Evolutionary conservation across 2,888 invertebrate genomes (phyloP).

Genomic region (Automeris io): DNA sequence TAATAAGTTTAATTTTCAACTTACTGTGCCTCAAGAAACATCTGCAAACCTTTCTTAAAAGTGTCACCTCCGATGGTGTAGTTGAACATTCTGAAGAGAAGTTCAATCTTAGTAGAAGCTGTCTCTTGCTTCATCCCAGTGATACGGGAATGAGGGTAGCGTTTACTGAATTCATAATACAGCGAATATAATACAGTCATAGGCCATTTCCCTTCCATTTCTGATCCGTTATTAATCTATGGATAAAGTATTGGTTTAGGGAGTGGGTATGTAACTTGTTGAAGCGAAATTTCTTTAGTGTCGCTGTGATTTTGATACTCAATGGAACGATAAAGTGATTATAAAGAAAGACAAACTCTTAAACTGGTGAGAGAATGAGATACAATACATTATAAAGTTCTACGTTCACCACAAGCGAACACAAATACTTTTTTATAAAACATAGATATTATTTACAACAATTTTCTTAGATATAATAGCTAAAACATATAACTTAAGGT

Average conservation of each 20-base stretch:
- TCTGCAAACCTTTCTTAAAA: conserved; percentile 84
- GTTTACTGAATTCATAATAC: conserved; percentile 88
- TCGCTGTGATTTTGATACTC: no score
- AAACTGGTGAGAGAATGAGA: no score
- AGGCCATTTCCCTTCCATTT: conserved; percentile 88
- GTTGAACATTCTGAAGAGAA: conserved; percentile 93
- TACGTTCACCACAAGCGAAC: no score
- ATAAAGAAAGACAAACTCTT: no score
- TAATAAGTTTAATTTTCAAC: conserved; percentile 4
- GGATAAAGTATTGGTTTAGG: not conserved
- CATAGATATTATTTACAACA: no score
- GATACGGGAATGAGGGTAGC: conserved; percentile 86
- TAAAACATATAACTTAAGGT: no score
- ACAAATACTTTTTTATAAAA: no score
- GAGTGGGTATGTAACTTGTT: no score
- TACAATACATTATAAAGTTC: no score
- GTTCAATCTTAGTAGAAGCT: conserved; percentile 84
- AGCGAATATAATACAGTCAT: conserved; percentile 86
- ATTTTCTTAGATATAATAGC: no score
- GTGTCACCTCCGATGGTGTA: conserved; percentile 86
- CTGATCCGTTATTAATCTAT: conserved; percentile 82
- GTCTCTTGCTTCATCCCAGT: conserved; percentile 86
- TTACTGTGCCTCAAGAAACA: conserved; percentile 80
- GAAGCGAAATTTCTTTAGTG: no score
- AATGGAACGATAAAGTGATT: no score